phyloP scores from a whole-genome alignment of 2,888 invertebrate species.

The Zaprionus bogoriensis region DNA sequence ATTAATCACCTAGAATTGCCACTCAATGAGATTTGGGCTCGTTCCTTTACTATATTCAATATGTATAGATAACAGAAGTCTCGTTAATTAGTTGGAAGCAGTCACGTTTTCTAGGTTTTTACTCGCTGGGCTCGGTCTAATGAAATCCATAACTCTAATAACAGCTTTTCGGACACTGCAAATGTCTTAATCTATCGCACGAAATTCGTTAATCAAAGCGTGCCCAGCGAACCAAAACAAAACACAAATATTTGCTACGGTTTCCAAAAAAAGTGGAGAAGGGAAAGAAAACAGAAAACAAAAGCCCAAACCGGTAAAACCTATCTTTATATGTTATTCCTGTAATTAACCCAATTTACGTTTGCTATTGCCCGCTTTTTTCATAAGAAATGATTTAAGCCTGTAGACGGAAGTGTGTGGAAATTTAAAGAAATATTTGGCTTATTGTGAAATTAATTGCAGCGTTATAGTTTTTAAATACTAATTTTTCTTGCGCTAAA shows the following conservation, averaged over 20 bases:
- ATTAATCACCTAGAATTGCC: conserved; percentile 33
- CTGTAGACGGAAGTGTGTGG: neutral
- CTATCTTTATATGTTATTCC: conserved; percentile 3
- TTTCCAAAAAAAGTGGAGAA: conserved; percentile 6
- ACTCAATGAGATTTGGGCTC: conserved; percentile 12
- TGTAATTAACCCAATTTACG: conserved; percentile 23
- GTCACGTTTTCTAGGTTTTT: conserved; percentile 35
- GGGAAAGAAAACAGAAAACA: conserved; percentile 7
- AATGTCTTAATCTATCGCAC: conserved; percentile 57
- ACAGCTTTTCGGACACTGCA: conserved; percentile 19
- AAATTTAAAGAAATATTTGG: neutral
- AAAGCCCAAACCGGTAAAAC: neutral
- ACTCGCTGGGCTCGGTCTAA: conserved; percentile 26
- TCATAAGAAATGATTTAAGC: conserved; percentile 9
- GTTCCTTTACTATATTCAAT: no score
- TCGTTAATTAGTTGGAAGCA: conserved; percentile 38
- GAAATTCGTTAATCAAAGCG: conserved; percentile 50
- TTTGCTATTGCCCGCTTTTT: neutral
- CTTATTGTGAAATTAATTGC: neutral
- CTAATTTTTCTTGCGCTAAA: no score
- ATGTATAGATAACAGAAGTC: conserved; percentile 26
- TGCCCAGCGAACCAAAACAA: conserved; percentile 20
- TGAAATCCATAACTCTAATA: conserved; percentile 59
- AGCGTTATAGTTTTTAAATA: no score
- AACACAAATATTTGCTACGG: conserved; percentile 29